phyloP scores from a whole-genome alignment of 2,888 invertebrate species.

The Acheta domesticus region DNA sequence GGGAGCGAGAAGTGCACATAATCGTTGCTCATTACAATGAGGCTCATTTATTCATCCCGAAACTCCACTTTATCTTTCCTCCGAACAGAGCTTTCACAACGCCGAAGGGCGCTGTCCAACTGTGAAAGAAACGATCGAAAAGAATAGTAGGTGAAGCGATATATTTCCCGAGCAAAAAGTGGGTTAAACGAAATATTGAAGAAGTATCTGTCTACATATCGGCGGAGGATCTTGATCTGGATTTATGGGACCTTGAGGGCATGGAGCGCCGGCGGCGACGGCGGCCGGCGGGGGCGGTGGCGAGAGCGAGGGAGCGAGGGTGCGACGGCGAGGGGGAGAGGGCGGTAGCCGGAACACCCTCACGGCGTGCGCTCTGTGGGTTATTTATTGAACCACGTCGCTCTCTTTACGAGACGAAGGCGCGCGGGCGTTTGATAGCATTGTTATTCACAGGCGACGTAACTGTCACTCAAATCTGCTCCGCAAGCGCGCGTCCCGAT shows the following conservation, averaged over 20 bases:
- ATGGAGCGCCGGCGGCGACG: not conserved
- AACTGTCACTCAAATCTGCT: not conserved
- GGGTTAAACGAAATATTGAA: slow-evolving; percentile 9
- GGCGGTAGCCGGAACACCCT: not conserved
- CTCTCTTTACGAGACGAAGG: slow-evolving; percentile 5
- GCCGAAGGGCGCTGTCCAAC: too few species aligned
- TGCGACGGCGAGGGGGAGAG: not conserved
- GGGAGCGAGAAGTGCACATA: too few species aligned
- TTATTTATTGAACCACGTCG: slow-evolving; percentile 18
- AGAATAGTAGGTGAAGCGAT: too few species aligned
- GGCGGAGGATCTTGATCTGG: not conserved
- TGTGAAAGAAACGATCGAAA: too few species aligned
- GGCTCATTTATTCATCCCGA: too few species aligned
- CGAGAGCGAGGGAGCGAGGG: not conserved
- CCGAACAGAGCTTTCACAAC: too few species aligned
- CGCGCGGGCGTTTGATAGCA: not conserved
- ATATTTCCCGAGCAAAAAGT: not conserved
- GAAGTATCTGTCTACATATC: not conserved
- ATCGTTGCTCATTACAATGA: too few species aligned
- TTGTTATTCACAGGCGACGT: not conserved
- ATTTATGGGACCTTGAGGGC: not conserved
- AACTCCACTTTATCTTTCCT: too few species aligned
- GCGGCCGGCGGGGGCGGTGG: not conserved
- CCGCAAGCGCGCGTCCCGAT: not conserved
- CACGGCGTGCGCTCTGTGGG: not conserved